Base-by-base conservation (phyloP, 2,113 vertebrate genomes). In the Sula dactylatra region DNA sequence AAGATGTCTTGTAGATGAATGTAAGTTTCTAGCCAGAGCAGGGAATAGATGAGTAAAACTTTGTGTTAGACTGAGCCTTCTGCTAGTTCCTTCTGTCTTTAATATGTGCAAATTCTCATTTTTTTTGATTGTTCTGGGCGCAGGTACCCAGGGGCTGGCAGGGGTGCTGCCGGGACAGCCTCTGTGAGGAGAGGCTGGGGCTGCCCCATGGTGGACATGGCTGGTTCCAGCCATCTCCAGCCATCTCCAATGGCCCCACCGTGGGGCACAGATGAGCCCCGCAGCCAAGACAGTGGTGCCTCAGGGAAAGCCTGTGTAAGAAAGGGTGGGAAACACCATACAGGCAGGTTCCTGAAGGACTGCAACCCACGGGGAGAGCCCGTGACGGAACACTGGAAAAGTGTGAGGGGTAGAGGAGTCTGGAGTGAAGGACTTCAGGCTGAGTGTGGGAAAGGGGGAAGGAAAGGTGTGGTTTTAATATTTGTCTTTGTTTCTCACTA, bases 221-320 rank as follows among this genome's bases (percentile, higher is more conserved):
- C 42, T 1, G 2, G 31, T 50, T 66, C n/a, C 36, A 34, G 4
- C 10, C 3, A 1, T 20, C 4, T 22, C 19, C 44, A 29, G 0
- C 61, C 4, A 1, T 13, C 6, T 61, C 34, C n/a, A 36, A 5
- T n/a, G 1, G 18, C 16, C 44, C 15, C 25, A 22, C 11, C 0
- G 0, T 31, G 50, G 58, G 19, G 13, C n/a, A 14, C 3, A 0
- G 24, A 47, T 54, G 22, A 11, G 24, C 32, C 17, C 16, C 1
- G 1, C 47, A 76, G 52, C 19, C 47, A 24, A 18, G 15, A 4
- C 45, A 13, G 29, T 11, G 27, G 15, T 0, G 1, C 13, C 40
- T 32, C 1, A 2, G 44, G 55, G 27, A 54, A 85, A 54, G 16
- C 0, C 4, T 31, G 14, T 12, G 4, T 27, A 82, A 58, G 78